Evolutionary conservation across 2,888 invertebrate species (phyloP).

Genomic region (Dysmachus trigonus): DNA sequence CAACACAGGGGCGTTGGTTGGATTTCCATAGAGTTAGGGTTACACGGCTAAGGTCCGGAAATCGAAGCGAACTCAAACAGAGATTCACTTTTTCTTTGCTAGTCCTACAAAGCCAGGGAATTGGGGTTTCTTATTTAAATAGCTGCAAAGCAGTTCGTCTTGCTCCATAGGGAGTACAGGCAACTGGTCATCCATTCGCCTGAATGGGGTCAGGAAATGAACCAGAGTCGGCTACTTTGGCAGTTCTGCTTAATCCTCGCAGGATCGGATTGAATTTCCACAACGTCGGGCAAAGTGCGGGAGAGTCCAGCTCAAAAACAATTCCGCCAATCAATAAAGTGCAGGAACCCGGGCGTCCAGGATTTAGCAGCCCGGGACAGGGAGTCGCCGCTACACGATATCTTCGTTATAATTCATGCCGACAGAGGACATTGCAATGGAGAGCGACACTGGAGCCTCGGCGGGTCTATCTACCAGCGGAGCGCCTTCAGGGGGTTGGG

Average conservation of each 20-base stretch:
- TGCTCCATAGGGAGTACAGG: neutral
- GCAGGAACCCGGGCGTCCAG: neutral
- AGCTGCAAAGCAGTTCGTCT: neutral
- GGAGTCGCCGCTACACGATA: neutral
- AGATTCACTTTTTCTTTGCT: neutral
- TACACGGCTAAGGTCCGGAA: neutral
- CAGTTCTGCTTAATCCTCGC: neutral
- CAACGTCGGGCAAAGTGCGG: neutral
- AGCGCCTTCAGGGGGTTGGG: neutral
- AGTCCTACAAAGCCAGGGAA: neutral
- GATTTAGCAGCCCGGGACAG: neutral
- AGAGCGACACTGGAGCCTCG: neutral
- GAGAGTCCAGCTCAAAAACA: neutral
- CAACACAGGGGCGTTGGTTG: constrained; percentile 6
- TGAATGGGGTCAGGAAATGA: neutral
- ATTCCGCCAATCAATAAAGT: constrained; percentile 28
- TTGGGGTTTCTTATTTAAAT: constrained; percentile 7
- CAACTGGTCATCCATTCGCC: neutral
- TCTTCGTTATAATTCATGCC: constrained; percentile 8
- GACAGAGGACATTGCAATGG: neutral
- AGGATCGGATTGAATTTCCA: neutral
- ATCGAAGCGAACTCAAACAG: neutral
- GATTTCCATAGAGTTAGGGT: neutral
- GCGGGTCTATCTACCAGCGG: neutral
- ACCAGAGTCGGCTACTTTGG: neutral